Conservation (phyloP, 1,140 invertebrate species). For the Leptinotarsa undecemlineata region DNA sequence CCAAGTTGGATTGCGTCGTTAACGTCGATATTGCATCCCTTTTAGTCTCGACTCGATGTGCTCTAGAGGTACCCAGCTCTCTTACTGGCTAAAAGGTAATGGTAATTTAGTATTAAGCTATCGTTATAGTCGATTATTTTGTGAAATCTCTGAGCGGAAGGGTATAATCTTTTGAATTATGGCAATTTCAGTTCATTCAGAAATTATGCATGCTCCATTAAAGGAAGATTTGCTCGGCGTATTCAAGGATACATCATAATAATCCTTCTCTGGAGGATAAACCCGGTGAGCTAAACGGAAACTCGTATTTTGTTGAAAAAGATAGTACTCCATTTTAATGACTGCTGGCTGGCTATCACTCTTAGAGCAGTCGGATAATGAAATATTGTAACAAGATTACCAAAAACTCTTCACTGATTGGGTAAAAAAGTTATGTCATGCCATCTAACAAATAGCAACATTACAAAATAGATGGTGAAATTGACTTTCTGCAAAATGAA, state of each 20-base stretch:
- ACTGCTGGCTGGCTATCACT: too few relatives aligned
- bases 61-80: not conserved
- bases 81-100: conserved; percentile 2
- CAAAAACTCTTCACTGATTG: too few relatives aligned
- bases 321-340: too few relatives aligned
- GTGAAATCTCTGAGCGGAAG: not conserved
- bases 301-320: too few relatives aligned
- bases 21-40: conserved; percentile 18
- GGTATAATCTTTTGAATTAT: not conserved
- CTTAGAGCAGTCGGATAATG: too few relatives aligned
- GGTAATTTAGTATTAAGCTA: not conserved
- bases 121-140: not conserved
- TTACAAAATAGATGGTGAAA: too few relatives aligned
- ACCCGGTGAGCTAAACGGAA: too few relatives aligned
- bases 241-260: not conserved
- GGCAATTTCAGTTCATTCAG: conserved; percentile 7
- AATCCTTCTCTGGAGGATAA: not conserved
- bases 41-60: not conserved
- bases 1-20: conserved; percentile 11
- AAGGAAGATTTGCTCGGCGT: not conserved
- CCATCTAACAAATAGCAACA: too few relatives aligned
- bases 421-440: too few relatives aligned
- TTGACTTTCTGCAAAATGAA: too few relatives aligned
- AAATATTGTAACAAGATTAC: too few relatives aligned
- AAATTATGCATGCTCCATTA: conserved; percentile 5